Evolutionary conservation across 2,888 invertebrate genomes (phyloP).

Genomic region (Trachelus troglodyta): DNA sequence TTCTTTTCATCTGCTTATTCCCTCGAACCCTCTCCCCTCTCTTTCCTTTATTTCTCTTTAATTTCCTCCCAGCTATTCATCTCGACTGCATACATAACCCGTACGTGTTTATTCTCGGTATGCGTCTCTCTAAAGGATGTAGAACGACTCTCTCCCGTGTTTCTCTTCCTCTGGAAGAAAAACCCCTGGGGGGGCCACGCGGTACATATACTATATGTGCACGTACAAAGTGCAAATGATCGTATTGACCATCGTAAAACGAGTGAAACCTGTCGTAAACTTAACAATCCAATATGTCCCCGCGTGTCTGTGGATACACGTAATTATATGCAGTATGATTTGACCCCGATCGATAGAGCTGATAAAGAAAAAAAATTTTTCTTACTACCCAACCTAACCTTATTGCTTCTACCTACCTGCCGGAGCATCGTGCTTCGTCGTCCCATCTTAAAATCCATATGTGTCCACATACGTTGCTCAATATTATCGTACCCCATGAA

Average conservation of each 20-base stretch:
- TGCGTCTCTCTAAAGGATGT: neutral
- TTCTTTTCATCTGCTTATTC: neutral
- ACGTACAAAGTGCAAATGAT: neutral
- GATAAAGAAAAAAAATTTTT: neutral
- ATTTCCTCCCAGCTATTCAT: neutral
- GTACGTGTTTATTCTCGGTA: neutral
- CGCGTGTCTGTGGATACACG: neutral
- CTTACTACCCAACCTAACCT: neutral
- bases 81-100: neutral
- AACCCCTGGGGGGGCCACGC: neutral
- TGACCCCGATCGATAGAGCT: neutral
- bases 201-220: neutral
- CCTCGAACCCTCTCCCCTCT: neutral
- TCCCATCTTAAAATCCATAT: neutral
- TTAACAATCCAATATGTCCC: conserved; percentile 1
- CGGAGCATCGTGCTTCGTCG: neutral
- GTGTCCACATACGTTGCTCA: neutral
- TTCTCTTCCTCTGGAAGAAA: neutral
- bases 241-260: conserved; percentile 12
- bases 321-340: neutral
- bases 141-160: neutral
- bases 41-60: neutral
- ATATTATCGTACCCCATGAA: neutral
- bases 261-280: conserved; percentile 30
- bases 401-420: neutral